Conservation (phyloP, 2,888 invertebrate species). For the Sthenelais limicola region DNA sequence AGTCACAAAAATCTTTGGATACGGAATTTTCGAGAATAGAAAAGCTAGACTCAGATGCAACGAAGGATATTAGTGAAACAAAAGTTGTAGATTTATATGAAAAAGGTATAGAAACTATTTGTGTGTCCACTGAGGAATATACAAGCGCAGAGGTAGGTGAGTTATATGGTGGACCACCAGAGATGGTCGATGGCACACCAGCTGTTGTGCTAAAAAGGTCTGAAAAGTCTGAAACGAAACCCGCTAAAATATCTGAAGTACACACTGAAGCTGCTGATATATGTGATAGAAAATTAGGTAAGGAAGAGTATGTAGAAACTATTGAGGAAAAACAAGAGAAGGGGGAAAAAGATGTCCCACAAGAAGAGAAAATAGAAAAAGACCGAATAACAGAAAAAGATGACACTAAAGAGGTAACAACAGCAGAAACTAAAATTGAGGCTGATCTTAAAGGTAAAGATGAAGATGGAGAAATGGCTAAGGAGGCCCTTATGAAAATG, state of each 20-base stretch:
- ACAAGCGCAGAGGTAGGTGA: slow-evolving; percentile 31
- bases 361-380: no score
- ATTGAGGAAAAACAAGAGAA: not conserved
- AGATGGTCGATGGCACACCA: slow-evolving; percentile 24
- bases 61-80: slow-evolving; percentile 17
- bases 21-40: slow-evolving; percentile 25
- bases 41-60: not conserved
- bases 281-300: not conserved
- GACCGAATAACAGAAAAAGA: no score
- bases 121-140: slow-evolving; percentile 30
- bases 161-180: not conserved
- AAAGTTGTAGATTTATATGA: no score
- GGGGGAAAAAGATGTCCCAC: no score
- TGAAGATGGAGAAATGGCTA: not conserved
- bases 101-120: no score
- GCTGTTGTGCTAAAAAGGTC: slow-evolving; percentile 28
- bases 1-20: slow-evolving; percentile 26
- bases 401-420: slow-evolving; percentile 1
- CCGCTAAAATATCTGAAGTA: no score
- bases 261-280: not conserved
- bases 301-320: not conserved
- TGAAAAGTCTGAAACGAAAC: not conserved
- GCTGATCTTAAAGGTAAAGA: no score
- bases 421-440: not conserved
- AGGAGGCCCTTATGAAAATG: not conserved